Evolutionary conservation across 2,888 invertebrate genomes (phyloP), one percentile per base, ranked within the genome.

Genomic region (Eumacrocentrus americanus): DNA sequence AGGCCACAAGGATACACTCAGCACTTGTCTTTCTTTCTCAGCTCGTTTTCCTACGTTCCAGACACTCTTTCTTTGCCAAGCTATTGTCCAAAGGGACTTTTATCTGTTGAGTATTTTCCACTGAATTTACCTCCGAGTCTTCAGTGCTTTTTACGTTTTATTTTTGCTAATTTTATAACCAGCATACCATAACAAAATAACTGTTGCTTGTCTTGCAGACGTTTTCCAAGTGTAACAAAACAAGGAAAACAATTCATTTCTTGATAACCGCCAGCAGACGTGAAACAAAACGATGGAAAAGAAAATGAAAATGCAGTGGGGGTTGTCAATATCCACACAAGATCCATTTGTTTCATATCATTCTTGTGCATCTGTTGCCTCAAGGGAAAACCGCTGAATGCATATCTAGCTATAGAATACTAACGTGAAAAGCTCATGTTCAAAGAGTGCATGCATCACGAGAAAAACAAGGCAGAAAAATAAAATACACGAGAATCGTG

Each of bases 401-500:
- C 12, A 35, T 56, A 53, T 34, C 11, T 35, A 9, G 37, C 42
- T 12, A 18, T 14, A 35, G 18, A 40, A 46, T 29, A 25, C 18
- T 54, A n/a, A 38, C 42, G 52, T 44, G n/a, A n/a, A n/a, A n/a
- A n/a, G n/a, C n/a, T n/a, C n/a, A n/a, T n/a, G n/a, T 14, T 25
- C 53, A 50, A 50, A 50, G 20, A 48, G 48, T 34, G 50, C 35
- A 50, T 50, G 20, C n/a, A 46, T n/a, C 7, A 3, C 3, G 12
- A 11, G 46, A 1, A 50, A 50, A 50, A 50, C 51, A 56, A 61
- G 48, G 54, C 58, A 57, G 40, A 40, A 53, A 63, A 59, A 61
- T 56, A 57, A 53, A 60, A 61, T 51, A 63, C 46, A 63, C 51
- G 61, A 57, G 60, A n/a, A n/a, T 59, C 46, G 37, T 53, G 44